Base-by-base conservation (phyloP, 2,888 invertebrate genomes). In the Pyrrhosoma nymphula region DNA sequence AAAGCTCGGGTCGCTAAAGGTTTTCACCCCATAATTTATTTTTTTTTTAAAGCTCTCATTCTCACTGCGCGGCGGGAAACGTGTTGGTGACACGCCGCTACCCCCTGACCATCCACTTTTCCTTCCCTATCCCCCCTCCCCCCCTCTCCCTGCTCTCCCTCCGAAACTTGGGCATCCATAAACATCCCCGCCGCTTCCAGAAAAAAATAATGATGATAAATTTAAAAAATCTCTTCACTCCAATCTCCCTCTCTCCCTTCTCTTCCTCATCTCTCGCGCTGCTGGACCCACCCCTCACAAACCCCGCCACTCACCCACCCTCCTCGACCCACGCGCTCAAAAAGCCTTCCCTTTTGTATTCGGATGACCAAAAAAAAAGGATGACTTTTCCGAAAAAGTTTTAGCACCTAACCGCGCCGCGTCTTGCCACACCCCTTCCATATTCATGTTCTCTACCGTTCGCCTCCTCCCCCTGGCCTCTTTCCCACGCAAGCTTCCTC, bases 1-100 rank as follows among this genome's bases (percentile, higher is more conserved):
- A 69, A 75, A 47, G 93, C 93, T n/a, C 75, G 69, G 60, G 91
- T 63, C 91, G 39, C 82, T 10, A 63, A 91, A 93, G 93, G 26
- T 63, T 63, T 60, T 63, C 26, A 20, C 60, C 39, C 39, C 63
- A 60, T 63, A 60, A 56, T 89, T 47, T 47, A 89, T 47, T 56
- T 20, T 26, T 88, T 39, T 89, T 56, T n/a, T 56, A 39, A 89
- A 89, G 55, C 89, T 56, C 47, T 56, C 89, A 47, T 89, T 89
- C 89, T 56, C 89, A 56, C 55, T 16, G 82, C 82, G 35, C 75
- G 75, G 82, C 35, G 82, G 16, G 35, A 82, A 82, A 82, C 35
- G 82, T 82, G 82, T 35, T 82, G 82, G 82, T 82, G 82, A 82
- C 82, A 82, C 35, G 30, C 69, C 69, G 26, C 23, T 8, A 90